Percentiles rank a stretch among this genome's conserved stretches.
Conservation (phyloP, 2,797 vertebrate species). For the Thamnophis elegans region DNA sequence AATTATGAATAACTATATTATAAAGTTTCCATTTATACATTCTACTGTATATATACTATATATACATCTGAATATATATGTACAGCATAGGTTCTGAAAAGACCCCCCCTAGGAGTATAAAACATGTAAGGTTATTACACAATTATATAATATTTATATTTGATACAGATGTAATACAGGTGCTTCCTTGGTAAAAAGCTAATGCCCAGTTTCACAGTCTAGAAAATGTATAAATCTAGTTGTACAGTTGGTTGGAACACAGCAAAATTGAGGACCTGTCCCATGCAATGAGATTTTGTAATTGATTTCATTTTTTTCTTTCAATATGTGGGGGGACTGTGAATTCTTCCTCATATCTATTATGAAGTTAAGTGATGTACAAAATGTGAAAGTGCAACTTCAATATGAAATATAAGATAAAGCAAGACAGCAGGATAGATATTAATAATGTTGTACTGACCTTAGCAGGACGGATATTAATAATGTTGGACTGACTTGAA, state of each 20-base stretch:
- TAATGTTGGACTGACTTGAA: background rate
- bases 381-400: background rate
- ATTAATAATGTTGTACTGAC: background rate
- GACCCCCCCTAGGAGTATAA: background rate
- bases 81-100: background rate
- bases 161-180: background rate
- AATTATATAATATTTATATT: background rate
- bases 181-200: background rate
- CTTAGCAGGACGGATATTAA: background rate
- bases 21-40: background rate
- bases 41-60: background rate
- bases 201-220: background rate
- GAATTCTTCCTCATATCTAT: background rate
- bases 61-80: background rate
- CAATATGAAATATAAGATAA: background rate
- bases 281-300: background rate
- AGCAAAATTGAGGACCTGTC: background rate
- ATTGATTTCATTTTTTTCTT: background rate
- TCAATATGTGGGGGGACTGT: background rate
- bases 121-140: background rate
- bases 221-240: background rate
- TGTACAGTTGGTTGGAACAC: background rate
- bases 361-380: background rate
- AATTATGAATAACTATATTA: background rate
- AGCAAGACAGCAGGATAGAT: background rate